These are phyloP conservation scores for Leptoclinus maculatus DNA, from an alignment of 2,797 vertebrate species.

Conservation along the genomic window DNA sequence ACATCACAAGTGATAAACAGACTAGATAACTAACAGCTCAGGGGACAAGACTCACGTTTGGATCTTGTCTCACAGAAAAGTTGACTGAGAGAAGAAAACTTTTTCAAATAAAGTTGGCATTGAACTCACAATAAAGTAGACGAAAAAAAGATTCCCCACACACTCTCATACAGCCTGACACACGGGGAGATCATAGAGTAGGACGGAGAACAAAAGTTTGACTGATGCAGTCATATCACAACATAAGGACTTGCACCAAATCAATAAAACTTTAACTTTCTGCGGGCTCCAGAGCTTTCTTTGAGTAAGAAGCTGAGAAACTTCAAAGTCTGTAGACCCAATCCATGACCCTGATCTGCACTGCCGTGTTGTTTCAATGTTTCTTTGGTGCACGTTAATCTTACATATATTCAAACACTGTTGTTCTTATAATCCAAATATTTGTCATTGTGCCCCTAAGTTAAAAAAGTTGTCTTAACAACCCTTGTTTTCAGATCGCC, in stretches of 20 bases:
- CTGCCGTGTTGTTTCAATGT: slow-evolving; percentile 4
- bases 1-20: background rate
- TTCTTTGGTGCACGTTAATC: background rate
- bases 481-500: background rate
- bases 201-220: slow-evolving; percentile 15
- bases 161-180: background rate
- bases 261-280: slow-evolving; percentile 26
- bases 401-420: background rate
- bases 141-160: slow-evolving; percentile 15
- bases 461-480: background rate
- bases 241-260: slow-evolving; percentile 7
- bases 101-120: background rate
- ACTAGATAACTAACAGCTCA: background rate
- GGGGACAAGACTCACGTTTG: background rate
- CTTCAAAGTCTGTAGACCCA: slow-evolving; percentile 1
- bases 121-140: slow-evolving; percentile 9
- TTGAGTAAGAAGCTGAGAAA: slow-evolving; percentile 2
- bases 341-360: background rate
- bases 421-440: background rate
- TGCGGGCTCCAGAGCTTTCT: background rate
- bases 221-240: slow-evolving; percentile 16
- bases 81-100: background rate
- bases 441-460: background rate
- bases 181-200: background rate
- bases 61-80: background rate